Percentiles rank a stretch among this genome's conserved stretches.
These are phyloP conservation scores for Erythrocercus mccallii DNA, from an alignment of 2,113 vertebrate species.

Conservation along the genomic window DNA sequence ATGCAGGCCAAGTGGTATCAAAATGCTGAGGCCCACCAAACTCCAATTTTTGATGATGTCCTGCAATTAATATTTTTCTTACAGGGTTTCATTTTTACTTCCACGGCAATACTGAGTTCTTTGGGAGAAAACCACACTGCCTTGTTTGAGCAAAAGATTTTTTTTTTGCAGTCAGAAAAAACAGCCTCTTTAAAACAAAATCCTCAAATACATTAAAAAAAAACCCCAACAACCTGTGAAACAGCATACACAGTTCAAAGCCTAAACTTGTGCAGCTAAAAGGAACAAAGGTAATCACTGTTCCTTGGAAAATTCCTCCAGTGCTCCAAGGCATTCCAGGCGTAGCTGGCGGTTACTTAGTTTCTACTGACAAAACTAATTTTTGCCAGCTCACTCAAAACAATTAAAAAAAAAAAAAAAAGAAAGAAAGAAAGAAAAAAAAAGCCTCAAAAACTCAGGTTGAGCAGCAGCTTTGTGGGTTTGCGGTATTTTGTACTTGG, in stretches of 20 bases:
- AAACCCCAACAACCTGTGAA: background rate
- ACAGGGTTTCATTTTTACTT: background rate
- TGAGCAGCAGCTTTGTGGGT: background rate
- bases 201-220: background rate
- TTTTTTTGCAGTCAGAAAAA: background rate
- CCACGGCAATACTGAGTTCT: accelerated
- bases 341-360: conserved; percentile 4
- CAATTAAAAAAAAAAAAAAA: background rate
- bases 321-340: conserved; percentile 45
- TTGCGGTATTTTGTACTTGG: background rate
- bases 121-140: background rate
- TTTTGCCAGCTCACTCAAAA: conserved; percentile 6
- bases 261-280: background rate
- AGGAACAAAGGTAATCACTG: conserved; percentile 55
- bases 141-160: background rate
- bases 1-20: accelerated
- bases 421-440: background rate
- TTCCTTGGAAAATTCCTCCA: conserved; percentile 52
- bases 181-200: background rate
- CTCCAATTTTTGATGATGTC: background rate
- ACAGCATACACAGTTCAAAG: background rate
- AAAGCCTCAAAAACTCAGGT: accelerated
- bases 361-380: conserved; percentile 39
- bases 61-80: background rate
- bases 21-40: background rate